Base-by-base conservation (phyloP, 2,113 vertebrate genomes). In the Piprites chloris region DNA sequence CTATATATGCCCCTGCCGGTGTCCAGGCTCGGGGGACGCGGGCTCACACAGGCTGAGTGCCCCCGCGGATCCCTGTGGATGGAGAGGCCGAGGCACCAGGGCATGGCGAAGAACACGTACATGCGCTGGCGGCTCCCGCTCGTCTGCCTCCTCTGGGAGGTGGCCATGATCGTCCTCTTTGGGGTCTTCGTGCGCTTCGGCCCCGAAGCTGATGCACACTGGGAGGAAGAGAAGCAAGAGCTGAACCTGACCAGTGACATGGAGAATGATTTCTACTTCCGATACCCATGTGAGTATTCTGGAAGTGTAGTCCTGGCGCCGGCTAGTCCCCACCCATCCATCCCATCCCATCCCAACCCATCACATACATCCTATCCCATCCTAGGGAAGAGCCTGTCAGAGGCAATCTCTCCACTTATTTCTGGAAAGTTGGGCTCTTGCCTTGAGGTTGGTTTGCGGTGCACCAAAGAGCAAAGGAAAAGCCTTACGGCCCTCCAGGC, bases 191-290 rank as follows among this genome's bases (percentile, higher is more conserved):
- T 99, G 88, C 98, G 99, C 75, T 99, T 99, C 2, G 33, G 98
- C 39, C 19, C 95, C 0, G 98, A 99, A 58, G 97, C 99, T 0
- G 98, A 99, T 6, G 90, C 98, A 0, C 98, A 96, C 44, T 99
- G 99, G 99, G 2, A 46, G 3, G 75, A 97, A 16, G 39, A 73
- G 47, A 99, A 77, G 85, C 18, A 0, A 2, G 0, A 33, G 0
- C 4, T 95, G 24, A 99, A 99, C 96, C 68, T 98, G 62, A 98
- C 97, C 76, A 99, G 98, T 5, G 97, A 99, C 68, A 61, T 98
- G 2, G 98, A 99, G 87, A 99, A 99, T 5, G 99, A 99, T 78
- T 99, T 99, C 98, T 99, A 99, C 98, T 99, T 96, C 97, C 98
- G 99, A 98, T 99, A 99, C 72, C 99, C 99, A 0, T 99, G 99